Base-by-base conservation (phyloP, 2,888 invertebrate species). In the Plagodis pulveraria region DNA sequence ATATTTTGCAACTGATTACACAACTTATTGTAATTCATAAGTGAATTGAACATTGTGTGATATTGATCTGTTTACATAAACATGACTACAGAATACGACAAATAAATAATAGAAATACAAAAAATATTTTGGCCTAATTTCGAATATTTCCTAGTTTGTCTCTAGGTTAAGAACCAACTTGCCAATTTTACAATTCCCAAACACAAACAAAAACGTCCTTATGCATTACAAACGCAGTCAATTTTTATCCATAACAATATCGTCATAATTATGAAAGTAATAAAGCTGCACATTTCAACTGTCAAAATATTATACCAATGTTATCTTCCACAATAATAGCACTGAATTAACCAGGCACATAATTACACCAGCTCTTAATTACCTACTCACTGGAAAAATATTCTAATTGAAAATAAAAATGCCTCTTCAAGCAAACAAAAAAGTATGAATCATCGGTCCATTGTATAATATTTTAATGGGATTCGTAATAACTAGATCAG, bases 61-160 rank as follows among this genome's bases (percentile, higher is more conserved):
- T 55, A 35, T 53, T 47, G 35, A 56, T 51, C 41, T 80, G 81
- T 83, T 87, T 90, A 89, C 81, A 91, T 90, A 91, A 89, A 90
- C 90, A 91, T 83, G 82, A 82, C 80, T 86, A 87, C 75, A 72
- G 78, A 81, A 72, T 84, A 84, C 83, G 79, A 84, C 81, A 84
- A 77, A 82, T 84, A 83, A 83, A 81, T 58, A 83, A 84, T 81
- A 78, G 78, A 84, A 82, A 76, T 78, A 79, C 78, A 81, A 70
- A 33, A 36, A 10, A 77, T 68, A 76, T 62, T 74, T 72, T 76
- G 70, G 78, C 72, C 78, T 76, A 72, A 80, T 73, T 81, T 66
- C 70, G 69, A 74, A 73, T 66, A 70, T 69, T 51, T 52, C 46
- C 55, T 50, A 42, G 57, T 41, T 56, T 46, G 43, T 40, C 45